Evolutionary conservation across 2,113 vertebrate species (phyloP).

Genomic region (Oophaga pumilio): DNA sequence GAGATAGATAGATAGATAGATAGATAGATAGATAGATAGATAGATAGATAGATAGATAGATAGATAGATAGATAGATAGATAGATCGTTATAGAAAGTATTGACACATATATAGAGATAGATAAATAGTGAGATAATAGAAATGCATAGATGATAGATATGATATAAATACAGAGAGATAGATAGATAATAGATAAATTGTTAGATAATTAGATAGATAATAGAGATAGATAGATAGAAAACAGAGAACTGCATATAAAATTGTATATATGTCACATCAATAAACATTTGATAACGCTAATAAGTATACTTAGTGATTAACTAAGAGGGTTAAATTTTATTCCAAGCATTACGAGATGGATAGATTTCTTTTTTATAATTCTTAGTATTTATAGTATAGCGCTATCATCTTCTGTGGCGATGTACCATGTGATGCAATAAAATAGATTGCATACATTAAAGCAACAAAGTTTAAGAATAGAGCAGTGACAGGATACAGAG

Average conservation of each 20-base stretch:
- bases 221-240: no score
- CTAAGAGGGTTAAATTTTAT: no score
- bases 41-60: background rate
- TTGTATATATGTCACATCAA: no score
- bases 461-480: background rate
- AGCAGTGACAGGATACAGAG: background rate
- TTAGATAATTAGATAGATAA: background rate
- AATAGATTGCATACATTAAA: background rate
- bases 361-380: no score
- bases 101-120: no score
- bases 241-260: no score
- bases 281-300: no score
- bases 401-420: background rate
- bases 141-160: background rate
- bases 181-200: background rate
- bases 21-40: background rate
- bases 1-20: background rate
- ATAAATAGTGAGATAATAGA: no score
- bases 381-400: no score
- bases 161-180: background rate
- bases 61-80: background rate
- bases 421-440: background rate
- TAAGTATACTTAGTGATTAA: no score
- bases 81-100: no score
- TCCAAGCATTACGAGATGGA: no score